Evolutionary conservation across 2,888 invertebrate genomes (phyloP).

Genomic region (Dynastes grantii): DNA sequence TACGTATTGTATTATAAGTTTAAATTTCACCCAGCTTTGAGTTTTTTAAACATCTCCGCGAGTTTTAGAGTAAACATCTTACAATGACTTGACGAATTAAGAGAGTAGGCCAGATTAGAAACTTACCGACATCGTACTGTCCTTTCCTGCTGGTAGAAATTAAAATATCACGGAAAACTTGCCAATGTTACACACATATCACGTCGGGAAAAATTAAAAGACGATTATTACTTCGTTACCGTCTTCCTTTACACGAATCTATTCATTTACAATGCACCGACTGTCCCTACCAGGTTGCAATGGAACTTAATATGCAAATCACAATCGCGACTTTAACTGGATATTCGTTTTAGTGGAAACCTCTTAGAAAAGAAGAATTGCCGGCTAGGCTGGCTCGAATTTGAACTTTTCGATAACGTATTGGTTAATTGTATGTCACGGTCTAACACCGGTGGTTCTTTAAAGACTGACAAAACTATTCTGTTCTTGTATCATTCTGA

Average conservation of each 20-base stretch:
- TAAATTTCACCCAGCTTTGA: neutral
- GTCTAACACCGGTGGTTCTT: conserved; percentile 44
- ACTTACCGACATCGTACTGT: conserved; percentile 52
- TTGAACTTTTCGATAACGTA: conserved; percentile 13
- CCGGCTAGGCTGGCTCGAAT: conserved; percentile 7
- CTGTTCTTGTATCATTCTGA: conserved; percentile 48
- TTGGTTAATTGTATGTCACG: conserved; percentile 23
- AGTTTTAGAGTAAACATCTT: neutral
- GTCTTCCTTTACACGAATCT: conserved; percentile 37
- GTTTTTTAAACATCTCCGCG: conserved; percentile 3
- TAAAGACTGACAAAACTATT: conserved; percentile 47
- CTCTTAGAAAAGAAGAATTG: conserved; percentile 7
- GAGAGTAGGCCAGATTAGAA: conserved; percentile 43
- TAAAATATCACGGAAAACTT: conserved; percentile 42
- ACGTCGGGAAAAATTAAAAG: conserved; percentile 37
- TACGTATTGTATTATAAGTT: neutral
- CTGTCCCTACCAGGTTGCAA: conserved; percentile 26
- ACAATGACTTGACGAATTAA: conserved; percentile 13
- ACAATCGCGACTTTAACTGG: conserved; percentile 42
- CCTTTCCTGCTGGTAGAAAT: conserved; percentile 32
- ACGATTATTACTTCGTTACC: conserved; percentile 28
- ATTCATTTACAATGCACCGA: conserved; percentile 42
- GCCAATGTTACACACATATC: conserved; percentile 45
- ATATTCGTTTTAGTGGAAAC: conserved; percentile 39
- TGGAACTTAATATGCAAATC: conserved; percentile 46